Evolutionary conservation across 2,113 vertebrate genomes (phyloP).

Genomic region (Maccullochella peelii): DNA sequence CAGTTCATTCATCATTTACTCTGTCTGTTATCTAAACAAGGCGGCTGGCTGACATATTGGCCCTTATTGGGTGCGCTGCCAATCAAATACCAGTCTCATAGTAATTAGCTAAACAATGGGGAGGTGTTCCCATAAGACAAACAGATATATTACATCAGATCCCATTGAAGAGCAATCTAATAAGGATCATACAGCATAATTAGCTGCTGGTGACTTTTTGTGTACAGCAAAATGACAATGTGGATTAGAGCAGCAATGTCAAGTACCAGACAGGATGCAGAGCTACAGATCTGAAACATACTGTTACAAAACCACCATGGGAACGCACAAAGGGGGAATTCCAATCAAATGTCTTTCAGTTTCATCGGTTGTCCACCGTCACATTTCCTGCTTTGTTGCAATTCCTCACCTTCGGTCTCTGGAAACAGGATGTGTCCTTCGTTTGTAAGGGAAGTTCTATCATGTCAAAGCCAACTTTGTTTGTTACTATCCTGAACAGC

Average conservation of each 20-base stretch:
- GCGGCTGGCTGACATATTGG: conserved; percentile 61
- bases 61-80: conserved; percentile 61
- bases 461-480: conserved; percentile 63
- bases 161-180: conserved; percentile 59
- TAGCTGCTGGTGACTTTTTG: conserved; percentile 40
- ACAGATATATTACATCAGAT: conserved; percentile 67
- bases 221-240: conserved; percentile 19
- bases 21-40: conserved; percentile 75
- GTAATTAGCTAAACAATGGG: conserved; percentile 70
- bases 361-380: conserved; percentile 25
- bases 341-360: conserved; percentile 27
- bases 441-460: conserved; percentile 67
- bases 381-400: conserved; percentile 53
- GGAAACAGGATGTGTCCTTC: conserved; percentile 71
- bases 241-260: conserved; percentile 32
- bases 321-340: conserved; percentile 7
- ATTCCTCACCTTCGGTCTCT: conserved; percentile 33
- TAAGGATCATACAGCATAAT: conserved; percentile 61
- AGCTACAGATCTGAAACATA: neutral
- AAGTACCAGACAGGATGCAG: neutral
- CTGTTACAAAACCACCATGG: neutral
- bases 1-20: conserved; percentile 74
- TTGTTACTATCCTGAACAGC: conserved; percentile 68
- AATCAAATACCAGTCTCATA: conserved; percentile 64
- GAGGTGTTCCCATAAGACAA: conserved; percentile 65